phyloP scores from a whole-genome alignment of 2,797 vertebrate genomes.

The Esox masquinongy region DNA sequence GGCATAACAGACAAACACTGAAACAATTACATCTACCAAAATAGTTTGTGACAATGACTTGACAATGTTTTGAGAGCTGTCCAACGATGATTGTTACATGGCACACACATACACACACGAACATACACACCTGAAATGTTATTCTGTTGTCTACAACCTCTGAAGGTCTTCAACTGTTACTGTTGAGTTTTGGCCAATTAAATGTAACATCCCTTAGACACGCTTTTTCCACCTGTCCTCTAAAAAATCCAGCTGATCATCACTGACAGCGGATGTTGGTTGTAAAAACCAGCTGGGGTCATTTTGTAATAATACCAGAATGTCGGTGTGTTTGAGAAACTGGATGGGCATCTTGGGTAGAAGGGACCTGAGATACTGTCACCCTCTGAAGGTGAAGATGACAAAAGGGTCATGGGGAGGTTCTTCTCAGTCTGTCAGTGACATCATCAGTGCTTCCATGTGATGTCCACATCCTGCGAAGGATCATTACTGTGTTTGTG shows the following conservation, averaged over 20 bases:
- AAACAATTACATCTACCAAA: not conserved
- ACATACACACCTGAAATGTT: not conserved
- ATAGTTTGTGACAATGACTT: not conserved
- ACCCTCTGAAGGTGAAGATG: not conserved
- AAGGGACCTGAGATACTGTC: not conserved
- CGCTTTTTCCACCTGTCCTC: not conserved
- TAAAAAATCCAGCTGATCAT: not conserved
- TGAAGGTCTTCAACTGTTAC: not conserved
- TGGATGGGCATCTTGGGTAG: not conserved
- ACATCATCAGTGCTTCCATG: not conserved
- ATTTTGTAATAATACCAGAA: not conserved
- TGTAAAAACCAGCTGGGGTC: not conserved
- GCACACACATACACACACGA: not conserved
- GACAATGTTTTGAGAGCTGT: not conserved
- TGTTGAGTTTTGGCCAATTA: not conserved
- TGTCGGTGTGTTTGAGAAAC: not conserved
- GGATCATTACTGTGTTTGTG: not conserved
- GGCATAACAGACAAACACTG: not conserved
- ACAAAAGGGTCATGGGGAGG: not conserved
- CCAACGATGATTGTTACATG: not conserved
- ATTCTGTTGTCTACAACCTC: not conserved
- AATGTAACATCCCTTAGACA: not conserved
- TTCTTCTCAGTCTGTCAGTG: not conserved
- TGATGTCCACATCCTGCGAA: not conserved
- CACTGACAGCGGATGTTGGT: not conserved